phyloP scores from a whole-genome alignment of 2,113 vertebrate genomes.

The Gasterosteus aculeatus region DNA sequence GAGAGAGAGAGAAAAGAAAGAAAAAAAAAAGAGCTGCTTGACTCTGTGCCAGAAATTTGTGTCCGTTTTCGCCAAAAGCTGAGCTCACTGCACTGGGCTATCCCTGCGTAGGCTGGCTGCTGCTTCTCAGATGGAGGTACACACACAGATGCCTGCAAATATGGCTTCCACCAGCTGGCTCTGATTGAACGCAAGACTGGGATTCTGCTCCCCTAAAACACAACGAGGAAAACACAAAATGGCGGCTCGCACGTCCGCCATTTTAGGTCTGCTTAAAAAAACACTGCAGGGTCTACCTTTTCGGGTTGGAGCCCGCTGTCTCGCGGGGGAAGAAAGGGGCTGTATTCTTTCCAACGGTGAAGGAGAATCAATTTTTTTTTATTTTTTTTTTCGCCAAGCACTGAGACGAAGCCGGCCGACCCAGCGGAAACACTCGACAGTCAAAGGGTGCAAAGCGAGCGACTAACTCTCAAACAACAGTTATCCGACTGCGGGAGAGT shows the following conservation, averaged over 20 bases:
- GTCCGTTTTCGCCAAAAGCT: slow-evolving; percentile 80
- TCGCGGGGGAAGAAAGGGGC: slow-evolving; percentile 36
- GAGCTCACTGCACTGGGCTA: slow-evolving; percentile 77
- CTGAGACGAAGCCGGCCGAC: slow-evolving; percentile 42
- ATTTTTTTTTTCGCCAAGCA: slow-evolving; percentile 42
- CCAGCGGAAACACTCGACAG: slow-evolving; percentile 4
- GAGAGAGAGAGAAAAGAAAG: not conserved
- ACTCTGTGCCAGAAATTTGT: slow-evolving; percentile 75
- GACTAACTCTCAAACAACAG: slow-evolving; percentile 13
- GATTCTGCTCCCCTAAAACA: slow-evolving; percentile 76
- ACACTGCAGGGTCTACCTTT: slow-evolving; percentile 50
- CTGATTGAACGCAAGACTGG: slow-evolving; percentile 75
- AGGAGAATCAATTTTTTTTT: slow-evolving; percentile 41
- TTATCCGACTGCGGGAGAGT: slow-evolving; percentile 31
- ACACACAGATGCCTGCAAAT: slow-evolving; percentile 78
- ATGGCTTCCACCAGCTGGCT: slow-evolving; percentile 80
- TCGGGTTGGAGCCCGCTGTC: slow-evolving; percentile 7
- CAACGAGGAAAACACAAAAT: slow-evolving; percentile 82
- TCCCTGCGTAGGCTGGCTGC: slow-evolving; percentile 75
- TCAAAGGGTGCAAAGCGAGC: slow-evolving; percentile 23
- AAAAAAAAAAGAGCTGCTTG: slow-evolving; percentile 56
- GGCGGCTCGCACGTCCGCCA: slow-evolving; percentile 78
- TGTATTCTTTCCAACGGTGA: slow-evolving; percentile 26
- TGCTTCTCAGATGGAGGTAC: slow-evolving; percentile 73
- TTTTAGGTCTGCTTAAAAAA: slow-evolving; percentile 74